Base-by-base conservation (phyloP, 2,113 vertebrate genomes). In the Phyllopteryx taeniolatus region DNA sequence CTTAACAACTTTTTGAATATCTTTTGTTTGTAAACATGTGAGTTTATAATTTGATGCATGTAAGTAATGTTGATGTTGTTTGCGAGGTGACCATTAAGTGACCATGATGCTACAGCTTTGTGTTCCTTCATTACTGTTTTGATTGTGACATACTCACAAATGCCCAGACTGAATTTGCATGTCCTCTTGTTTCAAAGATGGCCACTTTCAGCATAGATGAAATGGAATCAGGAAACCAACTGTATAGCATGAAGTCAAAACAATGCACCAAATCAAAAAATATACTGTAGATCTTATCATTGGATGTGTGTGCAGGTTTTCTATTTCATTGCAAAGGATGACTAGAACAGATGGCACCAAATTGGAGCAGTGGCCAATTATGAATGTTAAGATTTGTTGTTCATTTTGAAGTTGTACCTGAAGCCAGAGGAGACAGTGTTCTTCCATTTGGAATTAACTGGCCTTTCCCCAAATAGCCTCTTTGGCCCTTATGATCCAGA, bases 391-490 rank as follows among this genome's bases (percentile, higher is more conserved):
- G 87, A 89, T 87, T 86, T 89, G 84, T 87, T 81, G 80, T 71
- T 85, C 82, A 65, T 78, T 68, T 67, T 5, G 73, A 59, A 77
- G 74, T 68, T 67, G 46, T 82, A 75, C 77, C 77, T 1, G 35
- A 81, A 81, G 74, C 81, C 79, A 59, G 72, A 71, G 87, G 81
- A 87, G 85, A 76, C 84, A 51, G 80, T 20, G 74, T 83, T 87
- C 88, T 82, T 85, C 83, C 73, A 79, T 88, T 91, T 87, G 82
- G 86, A 87, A 82, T 73, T 67, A 74, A 72, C 86, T 86, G 82
- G 79, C 86, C 87, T 87, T 86, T 88, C 72, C 78, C 78, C 74
- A 86, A 87, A 84, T 83, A 85, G 79, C 81, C 83, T 44, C 72
- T 85, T 84, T 86, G 84, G 80, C 22, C 70, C 85, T 81, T 79